Evolutionary conservation across 1,140 invertebrate species (phyloP).

Genomic region (Aleiodes sp.): DNA sequence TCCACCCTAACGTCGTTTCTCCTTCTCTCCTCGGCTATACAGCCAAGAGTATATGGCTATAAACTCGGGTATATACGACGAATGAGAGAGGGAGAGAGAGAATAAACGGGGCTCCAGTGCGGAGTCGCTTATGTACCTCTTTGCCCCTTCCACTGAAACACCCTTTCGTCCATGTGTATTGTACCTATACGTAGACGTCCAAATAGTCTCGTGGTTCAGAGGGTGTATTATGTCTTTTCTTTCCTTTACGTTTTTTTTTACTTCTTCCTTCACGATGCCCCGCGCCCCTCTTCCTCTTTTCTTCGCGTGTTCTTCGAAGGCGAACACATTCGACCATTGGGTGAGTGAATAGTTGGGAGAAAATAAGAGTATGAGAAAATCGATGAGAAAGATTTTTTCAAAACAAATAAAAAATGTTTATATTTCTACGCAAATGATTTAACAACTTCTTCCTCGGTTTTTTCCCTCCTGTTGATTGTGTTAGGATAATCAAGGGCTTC

Average conservation of each 20-base stretch:
- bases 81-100: not conserved
- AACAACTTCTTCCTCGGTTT: not conserved
- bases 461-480: conserved; percentile 8
- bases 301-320: no score
- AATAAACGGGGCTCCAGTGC: not conserved
- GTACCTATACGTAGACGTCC: conserved; percentile 45
- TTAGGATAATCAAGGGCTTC: not conserved
- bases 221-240: no score
- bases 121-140: not conserved
- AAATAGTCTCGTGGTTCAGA: conserved; percentile 26
- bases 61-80: not conserved
- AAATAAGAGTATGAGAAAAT: not conserved
- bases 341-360: not conserved
- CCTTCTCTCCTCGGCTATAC: not conserved
- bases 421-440: no score
- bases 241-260: no score
- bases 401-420: not conserved
- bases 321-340: no score
- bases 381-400: not conserved
- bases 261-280: no score
- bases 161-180: conserved; percentile 29
- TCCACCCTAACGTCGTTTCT: not conserved
- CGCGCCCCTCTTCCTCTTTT: no score
- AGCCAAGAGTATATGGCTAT: not conserved
- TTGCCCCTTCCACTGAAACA: conserved; percentile 31